A percentile compares a stretch with the other conserved stretches of the same genome.
Evolutionary conservation across 2,797 vertebrate genomes (phyloP).

Genomic region (Vireo griseus): DNA sequence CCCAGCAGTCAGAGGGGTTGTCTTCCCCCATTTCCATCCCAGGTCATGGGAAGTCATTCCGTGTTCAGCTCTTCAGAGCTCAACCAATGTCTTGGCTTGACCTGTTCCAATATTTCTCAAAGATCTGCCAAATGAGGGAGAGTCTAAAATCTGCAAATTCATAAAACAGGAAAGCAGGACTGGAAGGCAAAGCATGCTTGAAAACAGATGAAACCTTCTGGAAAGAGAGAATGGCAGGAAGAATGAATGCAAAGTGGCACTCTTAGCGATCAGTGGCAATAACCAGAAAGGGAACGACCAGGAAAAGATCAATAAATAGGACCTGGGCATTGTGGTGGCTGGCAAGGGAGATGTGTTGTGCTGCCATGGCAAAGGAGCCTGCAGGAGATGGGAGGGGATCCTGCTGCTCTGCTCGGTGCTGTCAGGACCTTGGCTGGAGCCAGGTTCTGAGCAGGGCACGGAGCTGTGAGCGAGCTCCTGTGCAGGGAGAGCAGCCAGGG

Average conservation of each 20-base stretch:
- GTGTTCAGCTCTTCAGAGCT: not conserved
- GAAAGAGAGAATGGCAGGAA: not conserved
- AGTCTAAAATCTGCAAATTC: not conserved
- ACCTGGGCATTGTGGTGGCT: not conserved
- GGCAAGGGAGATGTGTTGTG: not conserved
- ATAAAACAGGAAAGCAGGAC: not conserved
- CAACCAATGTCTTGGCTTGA: not conserved
- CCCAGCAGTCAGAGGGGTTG: not conserved
- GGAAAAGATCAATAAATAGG: not conserved
- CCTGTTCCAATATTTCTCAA: not conserved
- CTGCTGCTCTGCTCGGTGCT: not conserved
- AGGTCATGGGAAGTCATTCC: not conserved
- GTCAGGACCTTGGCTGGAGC: not conserved
- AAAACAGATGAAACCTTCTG: not conserved
- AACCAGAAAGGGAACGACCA: not conserved
- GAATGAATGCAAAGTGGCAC: not conserved
- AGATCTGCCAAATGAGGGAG: not conserved
- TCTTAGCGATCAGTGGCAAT: not conserved
- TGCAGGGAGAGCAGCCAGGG: not conserved
- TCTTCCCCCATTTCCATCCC: not conserved
- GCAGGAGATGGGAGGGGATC: not conserved
- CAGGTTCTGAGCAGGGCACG: not conserved
- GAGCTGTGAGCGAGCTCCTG: not conserved
- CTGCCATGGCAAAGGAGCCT: not conserved
- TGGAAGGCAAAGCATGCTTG: not conserved